Base-by-base conservation (phyloP, 2,797 vertebrate genomes). In the Schizopygopsis pylzovi region DNA sequence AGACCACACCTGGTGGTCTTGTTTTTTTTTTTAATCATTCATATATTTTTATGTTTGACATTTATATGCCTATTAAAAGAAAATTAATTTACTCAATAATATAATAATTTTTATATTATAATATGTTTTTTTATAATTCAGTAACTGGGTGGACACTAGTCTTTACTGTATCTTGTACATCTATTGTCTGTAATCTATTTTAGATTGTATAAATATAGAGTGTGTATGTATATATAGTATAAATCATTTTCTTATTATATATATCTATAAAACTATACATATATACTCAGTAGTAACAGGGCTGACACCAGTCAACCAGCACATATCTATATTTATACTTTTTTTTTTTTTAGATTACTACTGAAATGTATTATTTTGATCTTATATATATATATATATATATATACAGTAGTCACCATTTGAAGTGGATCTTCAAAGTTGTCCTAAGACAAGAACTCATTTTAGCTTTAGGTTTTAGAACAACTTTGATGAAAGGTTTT, bases 1-100 rank as follows among this genome's bases (percentile, higher is more conserved):
- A 25, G 47, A 63, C 12, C 71, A 75, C 54, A 73, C 25, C 25
- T 47, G 78, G 59, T 11, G 59, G 59, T 65, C n/a, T 20, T 39
- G 49, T 54, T 68, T 81, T 37, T n/a, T 45, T n/a, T n/a, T n/a
- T n/a, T n/a, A n/a, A n/a, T n/a, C 12, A 80, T 63, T 22, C 37
- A 45, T 18, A 1, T 39, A 12, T 22, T 4, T 63, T 45, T 45
- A 2, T 52, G 28, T 70, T 37, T 54, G 12, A 25, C 7, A 39
- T 70, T 15, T 33, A 33, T 39, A 4, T 56, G 10, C 28, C 22
- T 76, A 56, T 54, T 39, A 8, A 76, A 39, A 54, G 56, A 3
- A 22, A 33, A 52, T 54, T 39, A 22, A 77, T 78, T 59, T 45
- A 25, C 15, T 47, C 2, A 71, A 41, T 43, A 6, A 12, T 43